Evolutionary conservation across 2,113 vertebrate genomes (phyloP).

Genomic region (Tachuris rubrigastra): DNA sequence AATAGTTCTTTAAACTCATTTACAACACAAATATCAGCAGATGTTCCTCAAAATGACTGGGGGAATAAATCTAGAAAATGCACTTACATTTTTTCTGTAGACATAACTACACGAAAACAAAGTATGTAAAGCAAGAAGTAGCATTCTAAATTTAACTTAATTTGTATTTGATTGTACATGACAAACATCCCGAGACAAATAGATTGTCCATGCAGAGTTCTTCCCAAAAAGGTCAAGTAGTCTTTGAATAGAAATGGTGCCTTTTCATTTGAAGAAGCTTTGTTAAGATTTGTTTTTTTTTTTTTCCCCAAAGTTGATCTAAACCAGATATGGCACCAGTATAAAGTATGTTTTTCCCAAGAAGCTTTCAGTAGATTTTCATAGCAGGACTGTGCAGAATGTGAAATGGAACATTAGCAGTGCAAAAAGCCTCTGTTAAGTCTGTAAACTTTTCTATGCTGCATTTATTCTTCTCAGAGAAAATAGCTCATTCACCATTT

Average conservation of each 20-base stretch:
- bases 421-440: background rate
- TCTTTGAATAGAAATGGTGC: background rate
- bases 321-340: conserved; percentile 40
- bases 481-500: background rate
- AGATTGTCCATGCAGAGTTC: background rate
- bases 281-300: background rate
- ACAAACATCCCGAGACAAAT: background rate
- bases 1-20: background rate
- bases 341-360: conserved; percentile 4
- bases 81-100: background rate
- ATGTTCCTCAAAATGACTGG: background rate
- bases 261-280: conserved; percentile 16
- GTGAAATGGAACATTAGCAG: background rate
- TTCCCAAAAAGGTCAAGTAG: conserved; percentile 32
- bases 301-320: conserved; percentile 34
- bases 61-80: background rate
- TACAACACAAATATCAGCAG: background rate
- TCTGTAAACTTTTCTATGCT: background rate
- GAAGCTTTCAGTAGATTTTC: conserved; percentile 17
- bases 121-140: background rate
- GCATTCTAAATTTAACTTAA: background rate
- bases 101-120: background rate
- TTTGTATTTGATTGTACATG: background rate
- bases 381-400: background rate
- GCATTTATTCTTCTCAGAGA: background rate